Conservation (phyloP, 1,140 invertebrate species). For the Drosophila lowei region DNA sequence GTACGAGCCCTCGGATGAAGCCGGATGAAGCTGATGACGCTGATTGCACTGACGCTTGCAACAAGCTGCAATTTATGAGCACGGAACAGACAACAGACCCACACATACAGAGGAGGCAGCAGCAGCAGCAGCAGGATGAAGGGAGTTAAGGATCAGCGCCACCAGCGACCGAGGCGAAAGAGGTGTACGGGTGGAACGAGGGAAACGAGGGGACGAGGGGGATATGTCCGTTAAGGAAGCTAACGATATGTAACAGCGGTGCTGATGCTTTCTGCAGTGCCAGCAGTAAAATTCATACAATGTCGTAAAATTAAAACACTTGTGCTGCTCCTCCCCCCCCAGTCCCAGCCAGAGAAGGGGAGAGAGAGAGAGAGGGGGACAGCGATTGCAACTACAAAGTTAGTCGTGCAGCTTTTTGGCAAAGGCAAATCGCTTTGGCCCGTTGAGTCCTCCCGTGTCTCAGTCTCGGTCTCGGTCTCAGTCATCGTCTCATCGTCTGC, state of each 20-base stretch:
- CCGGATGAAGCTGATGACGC: slow-evolving; percentile 80
- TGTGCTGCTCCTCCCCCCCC: slow-evolving; percentile 53
- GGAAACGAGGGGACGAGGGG: slow-evolving; percentile 17
- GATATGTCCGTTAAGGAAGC: slow-evolving; percentile 80
- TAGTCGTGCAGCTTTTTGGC: slow-evolving; percentile 74
- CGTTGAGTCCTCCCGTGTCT: slow-evolving; percentile 5
- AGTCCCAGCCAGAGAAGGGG: too few relatives aligned
- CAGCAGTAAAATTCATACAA: slow-evolving; percentile 83
- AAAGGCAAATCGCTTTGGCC: slow-evolving; percentile 76
- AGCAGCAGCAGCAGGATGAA: neutral
- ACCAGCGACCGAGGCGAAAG: neutral
- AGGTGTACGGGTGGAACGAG: too few relatives aligned
- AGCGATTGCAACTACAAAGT: slow-evolving; percentile 63
- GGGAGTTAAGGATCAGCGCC: too few relatives aligned
- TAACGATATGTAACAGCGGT: slow-evolving; percentile 81
- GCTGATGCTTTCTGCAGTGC: slow-evolving; percentile 79
- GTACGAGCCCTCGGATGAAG: slow-evolving; percentile 48
- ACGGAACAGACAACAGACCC: slow-evolving; percentile 52
- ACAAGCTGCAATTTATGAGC: slow-evolving; percentile 81
- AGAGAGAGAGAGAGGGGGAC: slow-evolving; percentile 13
- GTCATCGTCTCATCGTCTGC: neutral
- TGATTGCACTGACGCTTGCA: slow-evolving; percentile 81
- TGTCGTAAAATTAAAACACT: slow-evolving; percentile 83
- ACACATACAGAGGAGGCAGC: slow-evolving; percentile 11
- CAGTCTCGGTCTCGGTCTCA: slow-evolving; percentile 3